phyloP scores from a whole-genome alignment of 2,797 vertebrate genomes.

The Chanos chanos region DNA sequence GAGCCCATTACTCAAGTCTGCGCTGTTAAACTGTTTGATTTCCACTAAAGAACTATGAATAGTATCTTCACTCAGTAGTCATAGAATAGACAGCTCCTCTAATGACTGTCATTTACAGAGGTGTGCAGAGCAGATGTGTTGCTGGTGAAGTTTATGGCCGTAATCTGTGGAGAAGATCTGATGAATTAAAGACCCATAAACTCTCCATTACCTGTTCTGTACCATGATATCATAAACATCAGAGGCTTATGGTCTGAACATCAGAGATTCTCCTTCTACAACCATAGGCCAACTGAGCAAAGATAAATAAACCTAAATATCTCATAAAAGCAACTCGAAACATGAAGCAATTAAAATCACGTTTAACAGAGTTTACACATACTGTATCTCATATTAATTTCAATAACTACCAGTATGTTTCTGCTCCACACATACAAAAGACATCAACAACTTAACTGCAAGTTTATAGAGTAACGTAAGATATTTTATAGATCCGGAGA shows the following conservation, averaged over 20 bases:
- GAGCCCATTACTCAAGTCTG: constrained; percentile 9
- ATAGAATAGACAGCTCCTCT: constrained; percentile 24
- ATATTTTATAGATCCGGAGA: too few relatives aligned
- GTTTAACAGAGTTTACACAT: too few relatives aligned
- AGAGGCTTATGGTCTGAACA: too few relatives aligned
- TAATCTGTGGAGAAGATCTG: constrained; percentile 14
- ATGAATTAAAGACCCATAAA: constrained; percentile 10
- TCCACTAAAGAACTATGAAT: constrained; percentile 32
- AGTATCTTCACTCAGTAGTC: constrained; percentile 20
- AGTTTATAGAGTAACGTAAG: too few relatives aligned
- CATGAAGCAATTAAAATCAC: background rate
- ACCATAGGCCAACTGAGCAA: background rate
- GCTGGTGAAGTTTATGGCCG: constrained; percentile 20
- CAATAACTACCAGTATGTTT: too few relatives aligned
- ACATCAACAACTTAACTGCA: too few relatives aligned
- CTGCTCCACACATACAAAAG: too few relatives aligned
- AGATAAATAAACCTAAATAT: background rate
- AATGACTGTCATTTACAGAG: constrained; percentile 43
- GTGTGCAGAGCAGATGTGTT: constrained; percentile 20
- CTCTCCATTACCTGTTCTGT: constrained; percentile 28
- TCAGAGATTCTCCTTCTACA: background rate
- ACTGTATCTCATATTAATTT: too few relatives aligned
- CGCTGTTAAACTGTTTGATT: constrained; percentile 37
- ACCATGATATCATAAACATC: background rate
- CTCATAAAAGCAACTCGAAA: background rate